A percentile compares a stretch with the other conserved stretches of the same genome.
Conservation (phyloP, 37 sponge, comb jelly and placozoan genomes). For the Aplysina aerophoba region DNA sequence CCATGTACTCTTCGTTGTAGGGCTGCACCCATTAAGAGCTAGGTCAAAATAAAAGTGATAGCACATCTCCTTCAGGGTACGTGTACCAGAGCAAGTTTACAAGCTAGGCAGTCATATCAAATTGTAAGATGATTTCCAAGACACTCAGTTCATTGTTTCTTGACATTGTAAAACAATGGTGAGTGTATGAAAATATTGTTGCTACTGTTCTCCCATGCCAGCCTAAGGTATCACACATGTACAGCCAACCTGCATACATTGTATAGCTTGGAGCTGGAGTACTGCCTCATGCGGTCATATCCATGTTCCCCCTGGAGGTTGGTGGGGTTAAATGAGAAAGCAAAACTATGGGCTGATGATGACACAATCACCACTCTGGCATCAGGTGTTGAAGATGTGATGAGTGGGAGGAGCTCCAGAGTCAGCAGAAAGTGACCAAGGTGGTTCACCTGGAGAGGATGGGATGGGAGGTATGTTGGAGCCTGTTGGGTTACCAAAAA, state of each 20-base stretch:
- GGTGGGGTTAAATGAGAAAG: conserved; percentile 24
- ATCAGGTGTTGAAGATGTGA: conserved; percentile 64
- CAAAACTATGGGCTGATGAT: conserved; percentile 27
- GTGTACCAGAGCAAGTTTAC: background rate
- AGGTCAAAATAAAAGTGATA: background rate
- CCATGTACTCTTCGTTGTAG: conserved; percentile 57
- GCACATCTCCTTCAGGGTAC: background rate
- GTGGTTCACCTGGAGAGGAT: conserved; percentile 69
- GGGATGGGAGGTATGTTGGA: background rate
- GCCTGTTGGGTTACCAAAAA: too few species aligned
- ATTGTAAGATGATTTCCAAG: too few species aligned
- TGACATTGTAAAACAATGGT: background rate
- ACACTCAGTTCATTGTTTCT: background rate
- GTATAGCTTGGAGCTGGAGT: conserved; percentile 72
- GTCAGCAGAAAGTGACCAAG: conserved; percentile 72
- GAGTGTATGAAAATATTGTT: background rate
- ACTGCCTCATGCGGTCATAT: conserved; percentile 41
- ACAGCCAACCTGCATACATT: conserved; percentile 53
- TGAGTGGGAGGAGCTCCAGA: conserved; percentile 73
- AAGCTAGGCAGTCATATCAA: too few species aligned
- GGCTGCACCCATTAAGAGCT: conserved; percentile 67
- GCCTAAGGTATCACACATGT: background rate
- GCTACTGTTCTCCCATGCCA: background rate
- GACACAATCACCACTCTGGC: conserved; percentile 76
- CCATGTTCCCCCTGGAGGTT: conserved; percentile 51